These are phyloP conservation scores for Pentamera pediparva DNA, from an alignment of 53 echinoderm and acorn worm genomes.

Conservation along the genomic window DNA sequence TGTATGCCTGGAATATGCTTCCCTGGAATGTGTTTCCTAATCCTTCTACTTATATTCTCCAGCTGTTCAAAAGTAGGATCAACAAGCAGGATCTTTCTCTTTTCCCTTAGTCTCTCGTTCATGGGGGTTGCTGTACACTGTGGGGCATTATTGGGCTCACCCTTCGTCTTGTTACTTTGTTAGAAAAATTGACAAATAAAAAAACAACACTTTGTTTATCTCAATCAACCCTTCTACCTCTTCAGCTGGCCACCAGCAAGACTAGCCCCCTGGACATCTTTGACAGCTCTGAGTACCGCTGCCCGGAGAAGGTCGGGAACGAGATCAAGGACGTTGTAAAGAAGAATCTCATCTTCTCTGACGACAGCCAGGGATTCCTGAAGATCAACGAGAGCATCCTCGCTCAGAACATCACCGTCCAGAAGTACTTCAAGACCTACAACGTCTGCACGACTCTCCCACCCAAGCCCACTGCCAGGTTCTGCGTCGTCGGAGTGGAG, in stretches of 20 bases:
- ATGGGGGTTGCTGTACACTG: no score
- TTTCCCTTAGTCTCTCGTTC: no score
- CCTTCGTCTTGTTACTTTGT: no score
- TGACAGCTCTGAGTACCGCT: slow-evolving; percentile 1
- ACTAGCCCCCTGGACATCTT: slow-evolving; percentile 3
- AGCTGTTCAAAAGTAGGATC: no score
- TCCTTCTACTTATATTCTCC: no score
- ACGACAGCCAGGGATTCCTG: slow-evolving; percentile 10
- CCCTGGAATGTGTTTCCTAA: no score
- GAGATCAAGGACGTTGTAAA: neutral
- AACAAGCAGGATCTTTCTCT: no score
- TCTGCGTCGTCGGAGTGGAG: slow-evolving; percentile 51
- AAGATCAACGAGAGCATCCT: slow-evolving; percentile 5
- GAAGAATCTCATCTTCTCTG: slow-evolving; percentile 37
- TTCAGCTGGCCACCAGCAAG: neutral
- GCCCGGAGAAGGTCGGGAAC: slow-evolving; percentile 12
- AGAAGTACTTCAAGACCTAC: slow-evolving; percentile 33
- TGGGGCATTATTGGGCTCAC: no score
- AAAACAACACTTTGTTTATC: no score
- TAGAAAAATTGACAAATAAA: no score
- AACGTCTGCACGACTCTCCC: slow-evolving; percentile 38
- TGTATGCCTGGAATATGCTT: no score
- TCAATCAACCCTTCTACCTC: no score
- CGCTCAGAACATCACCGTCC: neutral
- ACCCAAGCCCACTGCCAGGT: slow-evolving; percentile 71